Evolutionary conservation across 2,113 vertebrate species (phyloP), one percentile per base, ranked within the genome.

Genomic region (Gnathonemus echidnorhynchus): DNA sequence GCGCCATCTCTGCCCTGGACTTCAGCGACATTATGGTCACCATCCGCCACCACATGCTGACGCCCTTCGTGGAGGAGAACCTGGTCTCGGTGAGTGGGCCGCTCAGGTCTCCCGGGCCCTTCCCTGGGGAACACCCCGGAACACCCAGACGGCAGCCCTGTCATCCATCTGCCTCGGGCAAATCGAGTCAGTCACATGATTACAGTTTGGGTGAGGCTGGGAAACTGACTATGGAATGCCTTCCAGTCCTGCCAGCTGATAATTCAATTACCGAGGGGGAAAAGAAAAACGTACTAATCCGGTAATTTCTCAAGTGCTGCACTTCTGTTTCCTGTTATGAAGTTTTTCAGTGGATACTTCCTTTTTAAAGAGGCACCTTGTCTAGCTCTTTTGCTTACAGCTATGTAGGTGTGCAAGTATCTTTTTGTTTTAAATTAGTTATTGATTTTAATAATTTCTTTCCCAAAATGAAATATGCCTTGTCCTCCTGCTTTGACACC

Each of bases 1-100:
- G 98, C 13, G 91, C 95, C 93, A 99, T 99, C 94, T 97, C 97
- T 1, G 97, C 98, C 15, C 91, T 99, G 95, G 98, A 99, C 95
- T 99, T 99, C 94, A 97, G 94, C 92, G 97, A 99, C 91, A 98
- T 99, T 91, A 99, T 99, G 98, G 95, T 96, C 91, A 99, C 98
- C 90, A 98, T 99, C 94, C 96, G 98, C 88, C 97, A 98, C 27
- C 98, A 99, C 93, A 97, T 99, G 97, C 97, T 99, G 5, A 99
- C 97, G 89, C 95, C 97, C 0, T 99, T 99, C 92, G 98, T 99
- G 94, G 97, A 99, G 94, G 98, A 99, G 95, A 99, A 99, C 92
- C 95, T 99, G 89, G 98, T 99, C 89, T 99, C 98, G 9, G 98
- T 99, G 96, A 98, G 98, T 97, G 90, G 70, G n/a, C 49, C n/a